phyloP scores from a whole-genome alignment of 1,140 invertebrate genomes.

The Brachionus manjavacas region DNA sequence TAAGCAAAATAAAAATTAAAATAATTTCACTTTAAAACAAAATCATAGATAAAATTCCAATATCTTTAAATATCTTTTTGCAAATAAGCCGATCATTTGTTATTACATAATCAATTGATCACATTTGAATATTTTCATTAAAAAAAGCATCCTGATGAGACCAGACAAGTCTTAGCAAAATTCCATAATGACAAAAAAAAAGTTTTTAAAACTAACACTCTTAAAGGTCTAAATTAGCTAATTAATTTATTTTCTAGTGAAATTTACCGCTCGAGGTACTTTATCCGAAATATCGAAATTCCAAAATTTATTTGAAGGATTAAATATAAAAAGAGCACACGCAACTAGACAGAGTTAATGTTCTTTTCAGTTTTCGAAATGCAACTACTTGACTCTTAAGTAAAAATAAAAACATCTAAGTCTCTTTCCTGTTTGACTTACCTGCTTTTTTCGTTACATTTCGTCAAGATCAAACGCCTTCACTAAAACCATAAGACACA shows the following conservation, averaged over 20 bases:
- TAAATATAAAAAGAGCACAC: conserved; percentile 29
- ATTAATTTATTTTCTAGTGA: not conserved
- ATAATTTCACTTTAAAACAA: not conserved
- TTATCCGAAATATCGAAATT: not conserved
- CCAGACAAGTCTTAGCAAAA: not conserved
- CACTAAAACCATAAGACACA: conserved; percentile 13
- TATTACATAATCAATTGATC: not conserved
- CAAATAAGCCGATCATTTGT: not conserved
- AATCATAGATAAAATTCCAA: not conserved
- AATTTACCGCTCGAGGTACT: not conserved
- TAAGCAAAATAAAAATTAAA: not conserved
- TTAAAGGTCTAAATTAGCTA: not conserved
- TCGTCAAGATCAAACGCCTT: not conserved
- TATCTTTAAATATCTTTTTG: not conserved
- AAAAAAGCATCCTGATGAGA: not conserved
- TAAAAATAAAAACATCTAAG: conserved; percentile 19
- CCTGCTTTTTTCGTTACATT: conserved; percentile 2
- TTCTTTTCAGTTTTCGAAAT: conserved; percentile 37
- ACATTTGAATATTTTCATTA: not conserved
- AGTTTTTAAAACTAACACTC: not conserved
- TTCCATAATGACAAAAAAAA: not conserved
- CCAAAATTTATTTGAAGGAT: conserved; percentile 35
- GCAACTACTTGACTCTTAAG: conserved; percentile 32
- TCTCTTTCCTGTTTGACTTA: conserved; percentile 31
- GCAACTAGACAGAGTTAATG: not conserved